Conservation (phyloP, 1,140 invertebrate genomes). For the Neocloeon triangulifer region DNA sequence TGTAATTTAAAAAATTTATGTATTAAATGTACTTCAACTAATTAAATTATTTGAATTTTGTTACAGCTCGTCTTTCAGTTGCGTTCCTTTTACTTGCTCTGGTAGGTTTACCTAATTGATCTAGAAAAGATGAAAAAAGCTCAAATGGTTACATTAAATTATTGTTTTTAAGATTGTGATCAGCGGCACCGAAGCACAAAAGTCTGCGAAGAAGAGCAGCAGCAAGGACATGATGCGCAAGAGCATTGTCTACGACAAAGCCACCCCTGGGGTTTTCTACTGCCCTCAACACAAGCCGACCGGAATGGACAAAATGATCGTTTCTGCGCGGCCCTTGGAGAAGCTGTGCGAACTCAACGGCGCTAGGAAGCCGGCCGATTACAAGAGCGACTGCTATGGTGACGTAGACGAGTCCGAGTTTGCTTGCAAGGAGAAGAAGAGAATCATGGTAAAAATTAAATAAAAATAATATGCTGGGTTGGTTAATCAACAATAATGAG, state of each 20-base stretch:
- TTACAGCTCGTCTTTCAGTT: no score
- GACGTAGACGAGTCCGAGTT: constrained; percentile 59
- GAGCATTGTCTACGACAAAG: constrained; percentile 60
- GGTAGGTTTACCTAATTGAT: no score
- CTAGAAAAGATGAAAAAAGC: no score
- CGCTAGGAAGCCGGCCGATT: constrained; percentile 39
- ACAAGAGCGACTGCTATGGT: constrained; percentile 60
- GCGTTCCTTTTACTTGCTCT: no score
- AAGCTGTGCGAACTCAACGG: constrained; percentile 58
- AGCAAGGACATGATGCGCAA: constrained; percentile 53
- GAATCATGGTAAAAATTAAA: constrained; percentile 40
- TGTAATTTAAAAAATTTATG: no score
- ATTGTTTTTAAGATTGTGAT: no score
- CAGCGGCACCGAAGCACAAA: no score
- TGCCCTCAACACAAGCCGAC: constrained; percentile 55
- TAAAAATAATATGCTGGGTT: constrained; percentile 3
- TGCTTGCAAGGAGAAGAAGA: constrained; percentile 60
- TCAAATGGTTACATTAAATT: no score
- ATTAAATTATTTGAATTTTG: no score
- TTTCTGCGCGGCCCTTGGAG: constrained; percentile 36
- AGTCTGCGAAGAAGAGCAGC: neutral
- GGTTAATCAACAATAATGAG: constrained; percentile 2
- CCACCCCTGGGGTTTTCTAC: constrained; percentile 63
- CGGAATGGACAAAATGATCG: constrained; percentile 14
- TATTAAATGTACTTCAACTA: no score